Base-by-base conservation (phyloP, 2,113 vertebrate species). In the Coptodon bakossiorum region DNA sequence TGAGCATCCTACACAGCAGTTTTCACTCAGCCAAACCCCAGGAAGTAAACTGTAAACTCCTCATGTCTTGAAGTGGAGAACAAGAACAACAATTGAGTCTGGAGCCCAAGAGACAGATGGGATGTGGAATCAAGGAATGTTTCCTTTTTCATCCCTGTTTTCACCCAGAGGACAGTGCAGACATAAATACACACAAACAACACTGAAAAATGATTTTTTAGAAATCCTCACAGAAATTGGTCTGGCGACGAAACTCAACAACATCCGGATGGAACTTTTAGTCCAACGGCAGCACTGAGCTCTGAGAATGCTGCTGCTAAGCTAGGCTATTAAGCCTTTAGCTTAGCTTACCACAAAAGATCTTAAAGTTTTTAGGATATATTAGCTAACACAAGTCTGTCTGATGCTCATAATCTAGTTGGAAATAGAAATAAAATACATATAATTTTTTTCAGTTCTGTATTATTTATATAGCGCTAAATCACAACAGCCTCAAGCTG, bases 21-120 rank as follows among this genome's bases (percentile, higher is more conserved):
- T 24, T 78, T 53, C 27, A 9, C 24, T 86, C 85, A 71, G 78
- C 29, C 34, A 29, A 88, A 88, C 88, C 63, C 38, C 83, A 81
- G 88, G 79, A 86, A 54, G 88, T 81, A 29, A 81, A 87, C 54
- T 82, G 78, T 88, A 82, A 91, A 91, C 76, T 57, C 83, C 24
- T n/a, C 9, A 1, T 5, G 81, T 90, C 83, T 88, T 53, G 52
- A 87, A 83, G 83, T 59, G 81, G 50, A 90, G 86, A 40, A 88
- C 73, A 86, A 87, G 86, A 86, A 88, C 88, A 91, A 93, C 91
- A 91, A 84, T 91, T 90, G 91, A 86, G 90, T 90, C 88, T 93
- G 81, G 78, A 78, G 57, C 31, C 63, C 3, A 13, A 50, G 29
- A n/a, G 45, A 85, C 88, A 48, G 40, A 79, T 80, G 78, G 22